phyloP scores from a whole-genome alignment of 2,113 vertebrate genomes.

The Eptatretus burgeri region DNA sequence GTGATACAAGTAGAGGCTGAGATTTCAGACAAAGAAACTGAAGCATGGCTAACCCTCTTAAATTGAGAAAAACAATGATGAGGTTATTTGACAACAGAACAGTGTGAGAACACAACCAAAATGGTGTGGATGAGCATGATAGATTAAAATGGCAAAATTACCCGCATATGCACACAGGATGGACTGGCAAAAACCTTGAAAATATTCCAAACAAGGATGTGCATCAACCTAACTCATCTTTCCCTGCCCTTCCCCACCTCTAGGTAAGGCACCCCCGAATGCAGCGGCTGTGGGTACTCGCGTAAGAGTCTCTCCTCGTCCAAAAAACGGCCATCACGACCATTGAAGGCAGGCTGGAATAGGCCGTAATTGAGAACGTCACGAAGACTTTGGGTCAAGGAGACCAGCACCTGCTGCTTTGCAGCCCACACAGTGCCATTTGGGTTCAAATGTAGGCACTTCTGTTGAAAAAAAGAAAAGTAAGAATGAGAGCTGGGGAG shows the following conservation, averaged over 20 bases:
- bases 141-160: too few species aligned
- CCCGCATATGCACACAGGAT: too few species aligned
- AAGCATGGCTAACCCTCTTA: too few species aligned
- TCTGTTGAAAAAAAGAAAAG: slow-evolving; percentile 22
- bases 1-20: too few species aligned
- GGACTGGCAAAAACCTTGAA: too few species aligned
- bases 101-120: too few species aligned
- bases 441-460: slow-evolving; percentile 61
- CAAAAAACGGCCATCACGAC: slow-evolving; percentile 53
- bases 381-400: slow-evolving; percentile 54
- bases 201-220: too few species aligned
- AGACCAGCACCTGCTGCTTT: slow-evolving; percentile 55
- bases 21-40: too few species aligned
- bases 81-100: too few species aligned
- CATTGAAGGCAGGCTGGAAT: slow-evolving; percentile 50
- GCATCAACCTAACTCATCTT: too few species aligned
- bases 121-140: too few species aligned
- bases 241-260: slow-evolving; percentile 25
- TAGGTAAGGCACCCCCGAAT: slow-evolving; percentile 39
- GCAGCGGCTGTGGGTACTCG: slow-evolving; percentile 51
- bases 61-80: too few species aligned
- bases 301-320: slow-evolving; percentile 52
- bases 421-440: slow-evolving; percentile 56
- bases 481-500: not conserved
- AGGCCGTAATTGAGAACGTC: slow-evolving; percentile 81